Evolutionary conservation across 2,113 vertebrate genomes (phyloP), one percentile per base, ranked within the genome.

Genomic region (Uria lomvia): DNA sequence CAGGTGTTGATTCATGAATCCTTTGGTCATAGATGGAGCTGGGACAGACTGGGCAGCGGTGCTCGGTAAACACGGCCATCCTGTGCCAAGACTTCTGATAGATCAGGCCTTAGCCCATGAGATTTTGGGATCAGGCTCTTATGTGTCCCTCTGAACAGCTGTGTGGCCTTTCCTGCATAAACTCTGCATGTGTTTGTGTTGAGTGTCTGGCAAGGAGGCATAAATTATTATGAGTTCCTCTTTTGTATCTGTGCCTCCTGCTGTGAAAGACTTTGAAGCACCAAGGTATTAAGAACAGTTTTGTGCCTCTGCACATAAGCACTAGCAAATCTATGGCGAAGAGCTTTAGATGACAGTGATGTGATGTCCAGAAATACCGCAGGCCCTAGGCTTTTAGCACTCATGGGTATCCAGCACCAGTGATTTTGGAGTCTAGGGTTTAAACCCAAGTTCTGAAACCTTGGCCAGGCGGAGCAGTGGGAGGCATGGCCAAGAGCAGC

Each of bases 11-110:
- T 76, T 78, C 24, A n/a, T 34, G n/a, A 79, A 24, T 42, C 52
- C 53, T 68, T 63, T 1, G 12, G 52, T 45, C 53, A 15, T 12
- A 18, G 6, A 36, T 52, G 74, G 70, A 74, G 26, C 43, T 55
- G 68, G 43, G 62, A n/a, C 58, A 88, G 70, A 47, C 27, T 0
- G 6, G 65, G 55, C 65, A 77, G 79, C 70, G 65, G 74, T 0
- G 0, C 38, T 30, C 3, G 9, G 24, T 60, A 11, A 74, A 42
- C 42, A 22, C 0, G 7, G 16, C 32, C 47, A 40, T 40, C 76
- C 62, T 2, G 5, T 63, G 58, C 47, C 24, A 16, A 19, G 18
- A 34, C 30, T 86, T 70, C 59, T 65, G 47, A 34, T 2, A 71
- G 76, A 72, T 36, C 20, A 68, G 16, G n/a, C 32, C 65, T 45